These are phyloP conservation scores for Hirtodrosophila confusa DNA, from an alignment of 2,888 invertebrate species.

Conservation along the genomic window DNA sequence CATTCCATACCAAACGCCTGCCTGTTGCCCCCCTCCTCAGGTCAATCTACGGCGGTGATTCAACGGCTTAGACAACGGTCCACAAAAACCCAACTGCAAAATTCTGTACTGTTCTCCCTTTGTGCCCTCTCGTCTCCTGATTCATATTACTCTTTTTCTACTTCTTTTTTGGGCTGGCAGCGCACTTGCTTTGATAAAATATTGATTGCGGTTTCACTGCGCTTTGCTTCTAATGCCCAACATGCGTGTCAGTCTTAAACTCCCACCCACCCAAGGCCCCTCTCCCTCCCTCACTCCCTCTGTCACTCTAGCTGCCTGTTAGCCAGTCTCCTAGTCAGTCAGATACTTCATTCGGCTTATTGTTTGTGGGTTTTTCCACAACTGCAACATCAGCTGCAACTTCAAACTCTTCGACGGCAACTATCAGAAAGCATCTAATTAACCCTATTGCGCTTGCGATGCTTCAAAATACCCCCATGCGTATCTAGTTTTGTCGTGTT, in stretches of 20 bases:
- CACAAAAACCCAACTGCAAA: slow-evolving; percentile 36
- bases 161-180: slow-evolving; percentile 30
- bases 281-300: slow-evolving; percentile 1
- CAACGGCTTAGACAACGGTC: slow-evolving; percentile 28
- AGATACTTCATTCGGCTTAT: slow-evolving; percentile 49
- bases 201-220: slow-evolving; percentile 69
- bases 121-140: not conserved
- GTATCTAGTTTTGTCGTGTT: too few species aligned
- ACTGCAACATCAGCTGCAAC: slow-evolving; percentile 25
- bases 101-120: slow-evolving; percentile 16
- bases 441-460: slow-evolving; percentile 18
- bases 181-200: slow-evolving; percentile 71
- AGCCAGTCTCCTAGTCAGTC: slow-evolving; percentile 18
- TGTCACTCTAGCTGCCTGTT: slow-evolving; percentile 3
- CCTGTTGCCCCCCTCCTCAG: slow-evolving; percentile 3
- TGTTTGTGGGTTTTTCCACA: slow-evolving; percentile 45
- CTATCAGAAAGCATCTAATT: slow-evolving; percentile 51
- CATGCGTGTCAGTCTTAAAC: slow-evolving; percentile 59
- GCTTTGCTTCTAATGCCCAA: slow-evolving; percentile 57
- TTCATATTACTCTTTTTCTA: slow-evolving; percentile 3
- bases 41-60: slow-evolving; percentile 40
- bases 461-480: not conserved
- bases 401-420: slow-evolving; percentile 45
- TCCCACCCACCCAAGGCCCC: not conserved
- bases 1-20: not conserved